Evolutionary conservation across 2,888 invertebrate species (phyloP).

Genomic region (Antheraea assamensis): DNA sequence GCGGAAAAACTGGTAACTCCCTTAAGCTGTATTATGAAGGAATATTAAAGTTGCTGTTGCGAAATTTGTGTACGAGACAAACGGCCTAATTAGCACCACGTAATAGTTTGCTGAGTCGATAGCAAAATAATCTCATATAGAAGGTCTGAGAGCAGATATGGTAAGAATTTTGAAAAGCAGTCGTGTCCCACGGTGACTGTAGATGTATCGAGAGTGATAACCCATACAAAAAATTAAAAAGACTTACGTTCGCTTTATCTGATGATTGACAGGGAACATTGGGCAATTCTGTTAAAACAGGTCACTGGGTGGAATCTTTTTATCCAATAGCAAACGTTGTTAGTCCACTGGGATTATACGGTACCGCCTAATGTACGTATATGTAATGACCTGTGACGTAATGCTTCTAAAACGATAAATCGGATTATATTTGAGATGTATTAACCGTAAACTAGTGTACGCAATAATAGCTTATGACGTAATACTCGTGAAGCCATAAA

Average conservation of each 20-base stretch:
- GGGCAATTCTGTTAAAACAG: background rate
- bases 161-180: background rate
- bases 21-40: constrained; percentile 1
- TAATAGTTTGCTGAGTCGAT: background rate
- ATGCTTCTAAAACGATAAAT: background rate
- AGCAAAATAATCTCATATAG: background rate
- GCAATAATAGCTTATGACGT: no score
- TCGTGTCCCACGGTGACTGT: background rate
- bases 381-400: background rate
- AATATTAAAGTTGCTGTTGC: background rate
- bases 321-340: constrained; percentile 1
- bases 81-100: background rate
- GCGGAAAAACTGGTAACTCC: constrained; percentile 47
- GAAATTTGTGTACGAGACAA: background rate
- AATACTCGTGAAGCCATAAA: no score
- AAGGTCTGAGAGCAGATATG: background rate
- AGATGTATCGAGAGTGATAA: background rate
- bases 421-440: no score
- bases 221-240: background rate
- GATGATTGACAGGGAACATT: constrained; percentile 10
- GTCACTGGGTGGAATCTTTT: constrained; percentile 8
- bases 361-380: background rate
- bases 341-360: constrained; percentile 11
- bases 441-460: no score
- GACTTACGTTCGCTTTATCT: background rate